Evolutionary conservation across 2,888 invertebrate genomes (phyloP).

Genomic region (Heteromurus nitidus): DNA sequence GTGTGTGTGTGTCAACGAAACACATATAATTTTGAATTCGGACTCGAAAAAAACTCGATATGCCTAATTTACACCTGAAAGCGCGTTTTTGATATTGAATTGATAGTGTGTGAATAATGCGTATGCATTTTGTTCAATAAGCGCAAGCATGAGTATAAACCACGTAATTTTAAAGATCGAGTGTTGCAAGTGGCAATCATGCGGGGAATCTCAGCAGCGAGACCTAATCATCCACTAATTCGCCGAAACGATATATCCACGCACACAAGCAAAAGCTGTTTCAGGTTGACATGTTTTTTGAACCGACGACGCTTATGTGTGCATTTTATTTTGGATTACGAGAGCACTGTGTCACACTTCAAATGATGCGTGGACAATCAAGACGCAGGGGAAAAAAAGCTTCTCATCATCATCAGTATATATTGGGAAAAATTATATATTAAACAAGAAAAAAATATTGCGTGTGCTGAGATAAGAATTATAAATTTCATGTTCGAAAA

Average conservation of each 20-base stretch:
- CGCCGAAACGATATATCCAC: background rate
- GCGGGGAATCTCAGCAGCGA: conserved; percentile 16
- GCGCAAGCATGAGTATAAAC: background rate
- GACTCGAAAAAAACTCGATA: conserved; percentile 47
- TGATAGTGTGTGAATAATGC: too few relatives aligned
- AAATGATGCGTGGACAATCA: conserved; percentile 68
- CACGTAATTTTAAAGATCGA: background rate
- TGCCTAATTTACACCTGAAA: conserved; percentile 45
- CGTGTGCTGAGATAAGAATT: background rate
- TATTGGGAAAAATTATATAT: conserved; percentile 6
- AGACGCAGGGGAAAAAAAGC: conserved; percentile 37
- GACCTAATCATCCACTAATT: background rate
- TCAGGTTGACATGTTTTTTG: background rate
- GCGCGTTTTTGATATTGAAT: conserved; percentile 57
- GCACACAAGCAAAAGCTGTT: too few relatives aligned
- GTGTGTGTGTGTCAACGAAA: background rate
- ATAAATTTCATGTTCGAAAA: background rate
- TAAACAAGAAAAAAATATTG: background rate
- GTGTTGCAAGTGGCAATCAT: conserved; percentile 19
- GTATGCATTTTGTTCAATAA: conserved; percentile 1
- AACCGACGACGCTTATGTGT: background rate
- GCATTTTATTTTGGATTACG: conserved; percentile 44
- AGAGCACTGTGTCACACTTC: conserved; percentile 49
- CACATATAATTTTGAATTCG: conserved; percentile 29
- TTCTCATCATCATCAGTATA: conserved; percentile 32